Base-by-base conservation (phyloP, 2,113 vertebrate genomes). In the Dolichotis patagonum region DNA sequence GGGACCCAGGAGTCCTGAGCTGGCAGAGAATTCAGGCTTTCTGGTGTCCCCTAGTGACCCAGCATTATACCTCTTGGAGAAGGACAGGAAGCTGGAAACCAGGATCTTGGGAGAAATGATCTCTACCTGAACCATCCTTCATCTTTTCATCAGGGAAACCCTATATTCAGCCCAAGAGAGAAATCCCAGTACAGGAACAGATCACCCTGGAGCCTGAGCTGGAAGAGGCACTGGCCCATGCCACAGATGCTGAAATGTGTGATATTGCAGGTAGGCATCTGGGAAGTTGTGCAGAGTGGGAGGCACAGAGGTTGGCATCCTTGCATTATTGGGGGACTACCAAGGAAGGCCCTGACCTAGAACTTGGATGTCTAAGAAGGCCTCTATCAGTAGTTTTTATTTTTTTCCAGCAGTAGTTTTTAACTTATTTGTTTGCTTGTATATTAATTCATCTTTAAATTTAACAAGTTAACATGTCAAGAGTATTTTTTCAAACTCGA, bases 181-280 rank as follows among this genome's bases (percentile, higher is more conserved):
- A 99, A 95, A 98, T 99, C 73, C 99, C 99, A 0, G 38, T 43
- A 1, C 97, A 99, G 62, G 99, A 99, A 97, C 99, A 99, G 98
- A 99, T 99, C 94, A 99, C 98, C 0, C 98, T 99, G 98, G 99
- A 99, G 97, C 99, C 99, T 0, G 99, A 99, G 98, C 98, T 99
- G 97, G 99, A 99, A 98, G 99, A 99, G 95, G 99, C 99, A 0
- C 97, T 99, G 97, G 99, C 99, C 73, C 99, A 99, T 0, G 99
- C 99, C 98, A 99, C 99, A 0, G 99, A 99, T 0, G 99, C 99
- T 0, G 99, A 99, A 98, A 99, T 99, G 99, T 99, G 99, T 10
- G 99, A 99, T 93, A 99, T 99, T 52, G 99, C 99, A 97, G 99
- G 99, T 99, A 67, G 30, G 98, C 49, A 30, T 35, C 93, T 6